Conservation (phyloP, 2,797 vertebrate genomes). For the Sebastes kiyomatsui region DNA sequence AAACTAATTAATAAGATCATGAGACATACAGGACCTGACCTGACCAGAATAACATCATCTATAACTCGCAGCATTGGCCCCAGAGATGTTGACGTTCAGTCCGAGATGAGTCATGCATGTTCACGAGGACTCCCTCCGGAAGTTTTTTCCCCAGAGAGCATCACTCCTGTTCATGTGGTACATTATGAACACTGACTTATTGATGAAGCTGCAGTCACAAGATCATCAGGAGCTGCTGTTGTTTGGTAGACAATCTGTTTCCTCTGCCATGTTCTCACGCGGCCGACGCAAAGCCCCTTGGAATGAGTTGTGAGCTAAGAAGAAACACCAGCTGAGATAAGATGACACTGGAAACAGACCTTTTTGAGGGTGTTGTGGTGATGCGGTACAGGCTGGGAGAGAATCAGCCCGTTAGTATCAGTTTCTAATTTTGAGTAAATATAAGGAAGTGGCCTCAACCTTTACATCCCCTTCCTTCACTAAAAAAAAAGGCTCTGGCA, state of each 20-base stretch:
- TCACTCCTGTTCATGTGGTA: conserved; percentile 35
- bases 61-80: conserved; percentile 4
- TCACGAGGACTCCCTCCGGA: not conserved
- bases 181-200: conserved; percentile 70
- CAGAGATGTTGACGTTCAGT: conserved; percentile 12
- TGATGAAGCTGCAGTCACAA: conserved; percentile 69
- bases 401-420: not conserved
- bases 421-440: not conserved
- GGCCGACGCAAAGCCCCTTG: not conserved
- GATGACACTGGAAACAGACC: not conserved
- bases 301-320: not conserved
- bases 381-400: not conserved
- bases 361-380: not conserved
- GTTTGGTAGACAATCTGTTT: conserved; percentile 26
- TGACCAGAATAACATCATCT: not conserved
- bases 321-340: not conserved
- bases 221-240: conserved; percentile 55
- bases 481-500: not conserved
- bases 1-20: not conserved
- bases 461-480: not conserved
- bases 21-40: not conserved
- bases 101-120: conserved; percentile 43
- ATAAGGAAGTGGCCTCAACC: not conserved
- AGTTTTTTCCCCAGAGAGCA: conserved; percentile 20
- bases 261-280: not conserved